These are phyloP conservation scores for Phrynosoma platyrhinos DNA, from an alignment of 2,113 vertebrate species.

Conservation along the genomic window DNA sequence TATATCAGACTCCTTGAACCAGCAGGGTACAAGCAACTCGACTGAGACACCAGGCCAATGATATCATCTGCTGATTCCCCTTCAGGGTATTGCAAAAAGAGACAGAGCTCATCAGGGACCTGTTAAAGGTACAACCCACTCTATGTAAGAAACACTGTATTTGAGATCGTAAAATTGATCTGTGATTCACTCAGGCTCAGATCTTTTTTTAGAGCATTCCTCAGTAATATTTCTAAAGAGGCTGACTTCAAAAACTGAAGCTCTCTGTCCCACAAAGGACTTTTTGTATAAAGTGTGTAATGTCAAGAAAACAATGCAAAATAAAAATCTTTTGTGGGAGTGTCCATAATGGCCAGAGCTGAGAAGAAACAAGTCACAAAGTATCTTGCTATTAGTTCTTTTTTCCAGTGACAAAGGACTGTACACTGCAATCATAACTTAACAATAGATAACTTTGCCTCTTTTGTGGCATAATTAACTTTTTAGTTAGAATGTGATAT, in stretches of 20 bases:
- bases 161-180: constrained; percentile 1
- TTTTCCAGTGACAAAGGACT: too few relatives aligned
- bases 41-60: neutral
- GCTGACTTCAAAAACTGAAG: neutral
- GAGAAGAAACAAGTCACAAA: neutral
- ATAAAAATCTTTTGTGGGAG: neutral
- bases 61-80: neutral
- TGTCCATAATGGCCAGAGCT: neutral
- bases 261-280: neutral
- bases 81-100: constrained; percentile 3
- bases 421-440: too few relatives aligned
- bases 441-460: too few relatives aligned
- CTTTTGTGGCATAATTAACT: too few relatives aligned
- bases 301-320: neutral
- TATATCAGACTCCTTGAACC: neutral
- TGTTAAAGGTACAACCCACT: constrained; percentile 4
- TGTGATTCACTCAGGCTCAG: neutral
- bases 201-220: neutral
- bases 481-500: too few relatives aligned
- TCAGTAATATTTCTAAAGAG: neutral
- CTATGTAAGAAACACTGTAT: neutral
- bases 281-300: neutral
- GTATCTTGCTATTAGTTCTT: too few relatives aligned
- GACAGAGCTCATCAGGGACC: constrained; percentile 4
- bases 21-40: neutral